These are phyloP conservation scores for Laticauda laticaudata DNA, from an alignment of 2,113 vertebrate genomes.

Conservation along the genomic window DNA sequence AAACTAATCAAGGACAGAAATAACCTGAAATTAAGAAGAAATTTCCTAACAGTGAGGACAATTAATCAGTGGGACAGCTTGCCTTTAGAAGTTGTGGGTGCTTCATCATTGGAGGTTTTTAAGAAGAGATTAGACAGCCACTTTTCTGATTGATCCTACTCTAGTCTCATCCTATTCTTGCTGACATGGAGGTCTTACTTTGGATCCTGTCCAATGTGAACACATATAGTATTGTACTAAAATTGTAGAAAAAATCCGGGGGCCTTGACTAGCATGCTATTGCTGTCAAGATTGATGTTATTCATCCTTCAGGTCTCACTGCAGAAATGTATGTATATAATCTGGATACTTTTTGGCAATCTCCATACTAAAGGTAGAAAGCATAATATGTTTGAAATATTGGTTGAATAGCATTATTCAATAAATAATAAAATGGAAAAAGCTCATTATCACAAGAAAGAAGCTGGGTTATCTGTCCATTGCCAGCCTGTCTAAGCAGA, in stretches of 20 bases:
- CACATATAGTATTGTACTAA: not conserved
- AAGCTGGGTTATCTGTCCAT: not conserved
- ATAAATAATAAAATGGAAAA: not conserved
- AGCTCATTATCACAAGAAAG: not conserved
- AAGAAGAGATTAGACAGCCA: not conserved
- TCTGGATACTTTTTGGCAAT: not conserved
- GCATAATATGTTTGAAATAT: not conserved
- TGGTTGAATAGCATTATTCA: not conserved
- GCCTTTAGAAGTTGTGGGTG: not conserved
- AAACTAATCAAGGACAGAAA: not conserved
- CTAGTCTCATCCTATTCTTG: not conserved
- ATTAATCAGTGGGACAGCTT: not conserved
- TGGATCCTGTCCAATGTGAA: not conserved
- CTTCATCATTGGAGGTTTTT: not conserved
- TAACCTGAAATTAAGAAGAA: not conserved
- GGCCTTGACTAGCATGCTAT: not conserved
- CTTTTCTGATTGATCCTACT: not conserved
- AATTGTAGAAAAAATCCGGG: not conserved
- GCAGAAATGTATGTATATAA: not conserved
- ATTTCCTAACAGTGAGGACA: not conserved
- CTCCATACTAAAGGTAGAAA: not conserved
- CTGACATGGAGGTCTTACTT: not conserved
- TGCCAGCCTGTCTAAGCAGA: not conserved
- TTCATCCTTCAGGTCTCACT: not conserved
- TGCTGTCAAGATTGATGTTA: not conserved